Evolutionary conservation across 2,113 vertebrate species (phyloP), one percentile per base, ranked within the genome.

Genomic region (Pica pica): DNA sequence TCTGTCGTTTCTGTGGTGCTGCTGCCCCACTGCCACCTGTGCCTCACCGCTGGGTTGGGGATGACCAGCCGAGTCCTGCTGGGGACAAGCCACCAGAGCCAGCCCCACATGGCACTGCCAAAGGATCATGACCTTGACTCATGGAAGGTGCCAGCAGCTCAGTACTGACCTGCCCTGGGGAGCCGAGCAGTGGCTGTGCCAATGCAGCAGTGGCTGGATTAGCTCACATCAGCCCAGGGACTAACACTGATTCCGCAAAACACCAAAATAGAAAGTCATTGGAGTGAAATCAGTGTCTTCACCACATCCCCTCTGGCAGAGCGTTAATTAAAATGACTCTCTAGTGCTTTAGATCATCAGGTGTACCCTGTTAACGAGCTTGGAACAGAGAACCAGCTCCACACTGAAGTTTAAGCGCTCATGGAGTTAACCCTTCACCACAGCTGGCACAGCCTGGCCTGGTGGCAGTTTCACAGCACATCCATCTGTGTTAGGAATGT

Each of bases 321-420:
- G 84, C 39, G 63, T 94, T 95, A 97, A 97, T 95, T 95, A 94
- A 96, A 97, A 96, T 89, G 81, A 94, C 91, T 95, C 94, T 95
- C 94, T 82, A 89, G 94, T 96, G 93, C 95, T 94, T 94, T 91
- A 91, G 93, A 95, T 96, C 95, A 95, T 95, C 95, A 96, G 91
- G 93, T 95, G 93, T 93, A 93, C 87, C 65, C 94, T 93, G 94
- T 93, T 95, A 95, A 97, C 74, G 81, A 93, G 96, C 91, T 87
- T 75, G 77, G 91, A 92, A 83, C 87, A 89, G 68, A 90, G 86
- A 94, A 96, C 35, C 63, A 71, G 80, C 69, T 94, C 89, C 65
- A 70, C 47, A 16, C 21, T 7, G 37, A 52, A 86, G 94, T 71
- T 90, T 20, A 71, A 91, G 80, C 2, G 0, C 81, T 93, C 89